Conservation (phyloP, 2,113 vertebrate species). For the Tonatia bakeri region DNA sequence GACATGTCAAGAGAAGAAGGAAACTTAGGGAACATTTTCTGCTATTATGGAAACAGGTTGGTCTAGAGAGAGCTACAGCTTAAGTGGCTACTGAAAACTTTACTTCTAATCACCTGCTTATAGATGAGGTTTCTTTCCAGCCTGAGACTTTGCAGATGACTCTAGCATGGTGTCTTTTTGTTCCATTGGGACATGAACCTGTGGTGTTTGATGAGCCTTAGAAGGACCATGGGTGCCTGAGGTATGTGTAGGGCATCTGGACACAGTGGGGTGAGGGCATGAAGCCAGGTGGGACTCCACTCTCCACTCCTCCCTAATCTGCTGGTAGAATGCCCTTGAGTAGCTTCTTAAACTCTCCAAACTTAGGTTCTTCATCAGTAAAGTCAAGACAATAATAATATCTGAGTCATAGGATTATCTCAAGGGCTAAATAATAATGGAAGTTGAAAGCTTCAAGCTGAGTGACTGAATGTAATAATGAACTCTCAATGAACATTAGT, state of each 20-base stretch:
- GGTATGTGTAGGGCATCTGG: rapidly evolving
- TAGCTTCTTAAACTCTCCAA: not conserved
- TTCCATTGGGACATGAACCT: not conserved
- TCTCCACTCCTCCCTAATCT: not conserved
- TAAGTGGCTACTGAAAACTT: not conserved
- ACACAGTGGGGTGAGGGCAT: rapidly evolving
- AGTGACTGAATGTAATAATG: not conserved
- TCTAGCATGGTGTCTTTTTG: not conserved
- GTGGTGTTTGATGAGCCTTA: not conserved
- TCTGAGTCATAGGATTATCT: not conserved
- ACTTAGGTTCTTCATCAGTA: not conserved
- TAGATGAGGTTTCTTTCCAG: not conserved
- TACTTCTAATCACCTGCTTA: not conserved
- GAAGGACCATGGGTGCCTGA: not conserved
- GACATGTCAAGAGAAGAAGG: not conserved
- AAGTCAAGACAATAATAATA: not conserved
- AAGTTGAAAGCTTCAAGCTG: not conserved
- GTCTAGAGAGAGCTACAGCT: not conserved
- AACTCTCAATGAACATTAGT: not conserved
- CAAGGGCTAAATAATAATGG: not conserved
- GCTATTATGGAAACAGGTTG: not conserved
- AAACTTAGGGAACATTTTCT: not conserved
- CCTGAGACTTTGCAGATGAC: not conserved
- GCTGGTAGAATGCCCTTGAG: not conserved
- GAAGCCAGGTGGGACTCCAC: not conserved